Evolutionary conservation across 2,888 invertebrate species (phyloP).

Genomic region (Timema cristinae): DNA sequence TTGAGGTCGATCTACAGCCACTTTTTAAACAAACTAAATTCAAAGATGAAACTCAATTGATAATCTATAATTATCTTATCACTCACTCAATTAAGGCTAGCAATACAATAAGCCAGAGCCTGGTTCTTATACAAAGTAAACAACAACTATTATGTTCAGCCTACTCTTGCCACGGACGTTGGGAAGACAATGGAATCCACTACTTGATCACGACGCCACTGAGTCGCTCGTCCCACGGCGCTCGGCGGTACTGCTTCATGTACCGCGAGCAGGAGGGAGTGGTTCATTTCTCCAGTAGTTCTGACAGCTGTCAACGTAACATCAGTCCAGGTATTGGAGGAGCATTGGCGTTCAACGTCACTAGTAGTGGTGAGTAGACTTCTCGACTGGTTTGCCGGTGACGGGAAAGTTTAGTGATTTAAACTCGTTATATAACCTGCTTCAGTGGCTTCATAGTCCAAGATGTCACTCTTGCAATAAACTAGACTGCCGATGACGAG

Average conservation of each 20-base stretch:
- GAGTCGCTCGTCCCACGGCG: conserved; percentile 61
- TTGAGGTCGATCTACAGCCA: no score
- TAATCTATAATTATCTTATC: no score
- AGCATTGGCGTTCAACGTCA: conserved; percentile 65
- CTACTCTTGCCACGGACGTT: conserved; percentile 85
- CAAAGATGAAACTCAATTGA: no score
- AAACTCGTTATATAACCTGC: neutral
- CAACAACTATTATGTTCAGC: conserved; percentile 50
- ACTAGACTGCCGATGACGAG: no score
- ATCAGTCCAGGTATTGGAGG: conserved; percentile 52
- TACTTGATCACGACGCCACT: conserved; percentile 78
- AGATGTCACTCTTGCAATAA: neutral
- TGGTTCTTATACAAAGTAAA: no score
- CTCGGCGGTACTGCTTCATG: conserved; percentile 71
- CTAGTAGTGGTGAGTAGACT: conserved; percentile 56
- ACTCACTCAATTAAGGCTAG: no score
- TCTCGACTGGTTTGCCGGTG: neutral
- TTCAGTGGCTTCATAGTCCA: neutral
- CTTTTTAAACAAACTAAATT: no score
- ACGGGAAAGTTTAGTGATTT: neutral
- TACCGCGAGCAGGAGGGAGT: conserved; percentile 55
- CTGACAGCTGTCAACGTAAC: conserved; percentile 60
- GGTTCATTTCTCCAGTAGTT: conserved; percentile 57
- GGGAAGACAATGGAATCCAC: conserved; percentile 82
- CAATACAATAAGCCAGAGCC: no score